phyloP scores from a whole-genome alignment of 2,888 invertebrate genomes.

The Drosophila paramelanica region DNA sequence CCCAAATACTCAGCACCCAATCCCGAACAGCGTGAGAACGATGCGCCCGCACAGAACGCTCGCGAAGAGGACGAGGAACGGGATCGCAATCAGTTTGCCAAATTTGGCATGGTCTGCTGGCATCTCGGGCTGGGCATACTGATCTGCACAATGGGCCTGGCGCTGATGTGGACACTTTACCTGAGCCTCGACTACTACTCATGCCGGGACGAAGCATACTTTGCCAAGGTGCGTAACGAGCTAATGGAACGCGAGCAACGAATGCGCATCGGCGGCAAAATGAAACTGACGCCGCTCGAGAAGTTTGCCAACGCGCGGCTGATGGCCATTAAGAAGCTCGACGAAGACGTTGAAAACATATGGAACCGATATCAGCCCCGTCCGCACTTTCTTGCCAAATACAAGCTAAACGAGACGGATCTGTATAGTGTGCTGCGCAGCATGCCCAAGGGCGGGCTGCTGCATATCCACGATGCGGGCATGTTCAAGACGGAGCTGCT shows the following conservation, averaged over 20 bases:
- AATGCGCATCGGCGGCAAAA: slow-evolving; percentile 62
- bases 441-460: slow-evolving; percentile 90
- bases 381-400: slow-evolving; percentile 38
- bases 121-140: slow-evolving; percentile 48
- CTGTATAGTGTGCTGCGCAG: slow-evolving; percentile 88
- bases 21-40: neutral
- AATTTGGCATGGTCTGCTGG: slow-evolving; percentile 38
- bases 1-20: slow-evolving; percentile 16
- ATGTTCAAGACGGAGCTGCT: slow-evolving; percentile 87
- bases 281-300: slow-evolving; percentile 78
- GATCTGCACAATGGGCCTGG: slow-evolving; percentile 37
- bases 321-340: slow-evolving; percentile 86
- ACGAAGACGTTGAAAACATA: slow-evolving; percentile 84
- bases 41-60: neutral
- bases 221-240: slow-evolving; percentile 11
- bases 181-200: slow-evolving; percentile 26
- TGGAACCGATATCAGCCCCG: slow-evolving; percentile 43
- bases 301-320: slow-evolving; percentile 86
- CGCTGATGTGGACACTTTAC: slow-evolving; percentile 28
- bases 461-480: slow-evolving; percentile 89
- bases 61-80: neutral
- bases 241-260: slow-evolving; percentile 29
- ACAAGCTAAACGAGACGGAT: slow-evolving; percentile 83
- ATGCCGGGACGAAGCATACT: slow-evolving; percentile 29
- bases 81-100: slow-evolving; percentile 1